Evolutionary conservation across 2,888 invertebrate species (phyloP), one percentile per base, ranked within the genome.

Genomic region (Sminthurinus aureus): DNA sequence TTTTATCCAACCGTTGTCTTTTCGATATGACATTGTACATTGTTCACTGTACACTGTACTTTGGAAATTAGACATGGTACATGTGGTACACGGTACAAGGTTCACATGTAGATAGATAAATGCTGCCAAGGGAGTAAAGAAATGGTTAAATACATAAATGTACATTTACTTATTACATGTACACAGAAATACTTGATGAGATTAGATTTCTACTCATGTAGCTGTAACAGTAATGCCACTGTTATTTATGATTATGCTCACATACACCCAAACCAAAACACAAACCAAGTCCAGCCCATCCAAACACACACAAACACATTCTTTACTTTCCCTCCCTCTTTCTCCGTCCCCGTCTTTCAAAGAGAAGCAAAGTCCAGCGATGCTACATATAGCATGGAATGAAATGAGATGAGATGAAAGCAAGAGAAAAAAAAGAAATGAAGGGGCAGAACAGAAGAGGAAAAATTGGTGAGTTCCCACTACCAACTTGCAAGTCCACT

Each of bases 121-220:
- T 38, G 6, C 38, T 38, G 38, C 38, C 38, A 38, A 38, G 18
- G 58, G 58, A 58, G 58, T 13, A 58, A 18, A 58, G 13, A 58
- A 58, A 38, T 38, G 38, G 38, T 38, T 38, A 38, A 38, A 38
- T 38, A 38, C 38, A 38, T 38, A 38, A 38, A 38, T 38, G 38
- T 38, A 38, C 38, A 38, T 38, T 38, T 38, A 38, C 38, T 38
- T 38, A 38, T 38, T 38, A 38, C 38, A 38, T 38, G 38, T 38
- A 38, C 38, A 38, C 38, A 22, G 26, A 24, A 24, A 71, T 71
- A 71, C 71, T 71, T 71, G 71, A 71, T 11, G 71, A 71, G 71
- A 71, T 71, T 71, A 24, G 71, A 71, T 71, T 71, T 71, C 26
- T 71, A 24, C 71, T 71, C 71, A 58, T 69, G 67, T 69, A 20